Evolutionary conservation across 2,113 vertebrate species (phyloP), one percentile per base, ranked within the genome.

Genomic region (Stegastes partitus): DNA sequence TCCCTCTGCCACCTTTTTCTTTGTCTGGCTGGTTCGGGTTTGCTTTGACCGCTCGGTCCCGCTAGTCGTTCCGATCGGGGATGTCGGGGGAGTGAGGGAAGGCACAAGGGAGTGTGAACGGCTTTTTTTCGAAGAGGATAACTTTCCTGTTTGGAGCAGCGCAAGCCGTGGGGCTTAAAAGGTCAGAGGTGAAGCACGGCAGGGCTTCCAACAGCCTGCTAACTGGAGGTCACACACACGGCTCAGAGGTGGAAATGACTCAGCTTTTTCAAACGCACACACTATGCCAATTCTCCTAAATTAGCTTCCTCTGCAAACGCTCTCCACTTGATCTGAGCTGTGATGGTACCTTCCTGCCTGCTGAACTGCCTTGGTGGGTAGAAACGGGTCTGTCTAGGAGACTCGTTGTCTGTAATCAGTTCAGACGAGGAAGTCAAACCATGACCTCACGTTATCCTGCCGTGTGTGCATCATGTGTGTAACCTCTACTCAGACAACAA

Each of bases 51-150:
- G 11, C 16, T 72, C 47, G 56, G 64, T 54, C 31, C 55, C 51
- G 44, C 3, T 5, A 69, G 57, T 47, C 51, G n/a, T 54, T 76
- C 51, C 31, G 66, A 63, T 71, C 26, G 58, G 73, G 67, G 74
- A 57, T 45, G 21, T 56, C 9, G 26, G 51, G 51, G 59, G 44
- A 81, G 77, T 22, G 65, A 82, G 72, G 81, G 72, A 89, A 91
- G 89, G 88, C 86, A 87, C 82, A 37, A 84, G 81, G 72, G 67
- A 87, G 81, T 55, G 63, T 62, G 54, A 86, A 66, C 54, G 12
- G 82, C 49, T 67, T 74, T 68, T 54, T 79, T 69, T 42, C 57
- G 21, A 67, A 76, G 80, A 47, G 47, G 64, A 82, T 59, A 55
- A 65, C 67, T 44, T 82, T 75, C 68, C 10, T 22, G 55, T 77